phyloP scores from a whole-genome alignment of 2,888 invertebrate species.

The Metopia argyrocephala region DNA sequence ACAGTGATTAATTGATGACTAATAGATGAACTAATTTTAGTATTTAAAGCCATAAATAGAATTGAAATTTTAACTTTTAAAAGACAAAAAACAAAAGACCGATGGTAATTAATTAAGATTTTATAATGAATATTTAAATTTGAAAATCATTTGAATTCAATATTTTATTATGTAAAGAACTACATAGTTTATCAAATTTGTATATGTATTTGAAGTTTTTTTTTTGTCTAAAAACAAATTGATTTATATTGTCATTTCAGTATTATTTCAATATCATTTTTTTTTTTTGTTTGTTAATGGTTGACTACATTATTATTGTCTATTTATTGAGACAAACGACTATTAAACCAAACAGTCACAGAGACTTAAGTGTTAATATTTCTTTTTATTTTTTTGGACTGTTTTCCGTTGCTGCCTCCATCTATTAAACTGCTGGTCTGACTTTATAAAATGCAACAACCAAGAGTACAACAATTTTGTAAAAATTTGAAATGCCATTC shows the following conservation, averaged over 20 bases:
- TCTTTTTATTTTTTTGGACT: not conserved
- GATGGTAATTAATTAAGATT: conserved; percentile 37
- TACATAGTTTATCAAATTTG: conserved; percentile 25
- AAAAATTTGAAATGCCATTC: conserved; percentile 29
- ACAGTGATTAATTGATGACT: conserved; percentile 40
- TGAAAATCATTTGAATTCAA: not conserved
- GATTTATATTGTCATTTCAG: conserved; percentile 40
- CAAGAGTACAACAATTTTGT: conserved; percentile 10
- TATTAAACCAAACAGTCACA: conserved; percentile 32
- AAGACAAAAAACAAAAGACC: not conserved
- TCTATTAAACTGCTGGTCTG: not conserved
- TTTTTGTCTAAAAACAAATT: conserved; percentile 24
- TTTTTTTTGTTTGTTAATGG: not conserved
- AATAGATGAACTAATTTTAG: conserved; percentile 26
- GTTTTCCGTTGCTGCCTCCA: not conserved
- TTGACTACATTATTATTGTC: conserved; percentile 30
- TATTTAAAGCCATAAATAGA: not conserved
- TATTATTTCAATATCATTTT: conserved; percentile 38
- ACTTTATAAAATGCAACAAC: not conserved
- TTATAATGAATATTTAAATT: conserved; percentile 13
- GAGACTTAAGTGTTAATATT: conserved; percentile 28
- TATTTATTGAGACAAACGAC: conserved; percentile 54
- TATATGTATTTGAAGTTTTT: too few species aligned
- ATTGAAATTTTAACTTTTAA: not conserved
- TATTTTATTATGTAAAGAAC: not conserved